phyloP scores from a whole-genome alignment of 2,888 invertebrate species.

The Lithodes maja region DNA sequence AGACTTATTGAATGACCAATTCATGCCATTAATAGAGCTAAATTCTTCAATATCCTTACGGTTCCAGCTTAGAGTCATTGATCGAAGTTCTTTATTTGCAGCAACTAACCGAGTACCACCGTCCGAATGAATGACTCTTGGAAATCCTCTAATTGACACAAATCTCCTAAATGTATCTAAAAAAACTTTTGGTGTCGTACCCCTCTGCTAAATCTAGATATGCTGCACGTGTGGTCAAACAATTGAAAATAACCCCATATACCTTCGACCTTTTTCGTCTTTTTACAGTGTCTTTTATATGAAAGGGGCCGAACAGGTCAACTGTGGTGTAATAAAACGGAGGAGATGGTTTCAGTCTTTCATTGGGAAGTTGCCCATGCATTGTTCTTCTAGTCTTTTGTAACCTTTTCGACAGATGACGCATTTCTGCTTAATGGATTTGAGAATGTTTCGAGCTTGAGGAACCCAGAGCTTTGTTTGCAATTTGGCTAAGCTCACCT shows the following conservation, averaged over 20 bases:
- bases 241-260: not conserved
- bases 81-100: not conserved
- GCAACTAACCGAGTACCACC: not conserved
- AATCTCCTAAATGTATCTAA: not conserved
- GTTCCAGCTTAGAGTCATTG: not conserved
- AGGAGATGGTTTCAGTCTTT: not conserved
- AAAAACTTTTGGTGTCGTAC: not conserved
- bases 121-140: not conserved
- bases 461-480: not conserved
- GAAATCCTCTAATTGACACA: not conserved
- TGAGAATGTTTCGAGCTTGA: not conserved
- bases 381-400: not conserved
- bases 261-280: not conserved
- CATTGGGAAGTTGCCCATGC: conserved; percentile 3
- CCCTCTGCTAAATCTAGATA: not conserved
- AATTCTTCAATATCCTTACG: not conserved
- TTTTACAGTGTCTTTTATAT: conserved; percentile 2
- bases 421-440: not conserved
- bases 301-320: not conserved
- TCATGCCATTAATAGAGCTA: not conserved
- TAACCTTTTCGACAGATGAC: not conserved
- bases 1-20: not conserved
- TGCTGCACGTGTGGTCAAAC: conserved; percentile 8
- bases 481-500: not conserved
- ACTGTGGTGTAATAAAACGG: not conserved